Base-by-base conservation (phyloP, 2,797 vertebrate genomes). In the Erpetoichthys calabaricus region DNA sequence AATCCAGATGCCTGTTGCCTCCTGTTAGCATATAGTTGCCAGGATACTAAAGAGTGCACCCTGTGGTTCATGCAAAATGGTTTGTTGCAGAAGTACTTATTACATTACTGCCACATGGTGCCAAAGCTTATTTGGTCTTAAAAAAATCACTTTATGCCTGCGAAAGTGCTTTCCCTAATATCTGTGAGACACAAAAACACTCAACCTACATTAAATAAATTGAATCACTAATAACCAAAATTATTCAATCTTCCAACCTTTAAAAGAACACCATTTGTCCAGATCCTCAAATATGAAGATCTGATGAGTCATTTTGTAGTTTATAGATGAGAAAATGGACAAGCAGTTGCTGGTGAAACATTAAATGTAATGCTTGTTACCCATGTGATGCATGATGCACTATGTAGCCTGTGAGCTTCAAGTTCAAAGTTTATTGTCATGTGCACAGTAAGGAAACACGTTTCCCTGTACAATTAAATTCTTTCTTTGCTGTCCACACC, bases 1-100 rank as follows among this genome's bases (percentile, higher is more conserved):
- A 73, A 74, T 69, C 63, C 79, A 80, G 79, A 81, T 80, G 79
- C 67, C 64, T 45, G 49, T 53, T 56, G 56, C 56, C 6, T 60
- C 49, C 58, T 70, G 70, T 68, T 69, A 74, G 70, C 59, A 7
- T 73, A 73, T 56, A 7, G 79, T 81, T 79, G 82, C 79, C 74
- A 68, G 70, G 80, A 66, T 79, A 75, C 74, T 51, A 67, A 43
- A 59, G 64, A 72, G 72, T 67, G 51, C 55, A 51, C 65, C 60
- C 57, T 56, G 45, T 60, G 55, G 64, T 42, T 44, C 59, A 55
- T 47, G 62, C 57, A 42, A 54, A n/a, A 53, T 47, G 51, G 45
- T 62, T 66, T 55, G 67, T 68, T 56, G 63, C 65, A 58, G 65
- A 56, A 44, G 49, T 56, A 63, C 62, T 79, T 77, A 75, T 78